Percentiles rank a stretch among this genome's conserved stretches.
These are phyloP conservation scores for Gallinago media DNA, from an alignment of 2,113 vertebrate genomes.

Conservation along the genomic window DNA sequence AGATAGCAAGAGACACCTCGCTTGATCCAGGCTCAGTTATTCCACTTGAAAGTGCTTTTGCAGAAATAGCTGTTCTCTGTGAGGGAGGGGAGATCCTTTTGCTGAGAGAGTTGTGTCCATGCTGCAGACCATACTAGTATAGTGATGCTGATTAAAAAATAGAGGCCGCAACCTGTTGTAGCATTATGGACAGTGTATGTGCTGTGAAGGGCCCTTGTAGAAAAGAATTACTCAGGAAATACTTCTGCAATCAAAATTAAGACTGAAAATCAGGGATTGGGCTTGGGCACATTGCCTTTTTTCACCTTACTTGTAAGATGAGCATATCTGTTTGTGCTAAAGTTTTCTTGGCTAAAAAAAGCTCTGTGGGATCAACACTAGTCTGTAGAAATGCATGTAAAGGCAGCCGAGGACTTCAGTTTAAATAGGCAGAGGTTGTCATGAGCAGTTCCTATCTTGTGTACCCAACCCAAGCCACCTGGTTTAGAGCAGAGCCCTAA, in stretches of 20 bases:
- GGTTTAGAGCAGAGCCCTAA: not conserved
- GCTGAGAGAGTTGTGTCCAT: not conserved
- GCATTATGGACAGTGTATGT: not conserved
- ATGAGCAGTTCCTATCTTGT: not conserved
- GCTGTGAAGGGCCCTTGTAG: not conserved
- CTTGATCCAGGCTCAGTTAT: not conserved
- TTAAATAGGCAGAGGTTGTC: not conserved
- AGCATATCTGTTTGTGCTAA: not conserved
- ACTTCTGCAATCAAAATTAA: not conserved
- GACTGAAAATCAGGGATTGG: not conserved
- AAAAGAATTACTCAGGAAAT: not conserved
- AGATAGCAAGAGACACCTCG: not conserved
- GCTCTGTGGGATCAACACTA: not conserved
- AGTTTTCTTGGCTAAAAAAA: not conserved
- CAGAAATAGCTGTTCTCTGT: not conserved
- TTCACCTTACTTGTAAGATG: not conserved
- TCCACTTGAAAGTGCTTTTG: not conserved
- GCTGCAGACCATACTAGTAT: not conserved
- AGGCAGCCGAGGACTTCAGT: not conserved
- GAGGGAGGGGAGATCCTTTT: not conserved
- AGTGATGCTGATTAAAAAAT: not conserved
- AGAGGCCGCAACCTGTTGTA: not conserved
- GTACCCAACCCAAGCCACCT: not conserved
- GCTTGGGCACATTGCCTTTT: accelerated
- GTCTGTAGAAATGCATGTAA: not conserved